Conservation (phyloP, 2,113 vertebrate species). For the Heterocephalus glaber region DNA sequence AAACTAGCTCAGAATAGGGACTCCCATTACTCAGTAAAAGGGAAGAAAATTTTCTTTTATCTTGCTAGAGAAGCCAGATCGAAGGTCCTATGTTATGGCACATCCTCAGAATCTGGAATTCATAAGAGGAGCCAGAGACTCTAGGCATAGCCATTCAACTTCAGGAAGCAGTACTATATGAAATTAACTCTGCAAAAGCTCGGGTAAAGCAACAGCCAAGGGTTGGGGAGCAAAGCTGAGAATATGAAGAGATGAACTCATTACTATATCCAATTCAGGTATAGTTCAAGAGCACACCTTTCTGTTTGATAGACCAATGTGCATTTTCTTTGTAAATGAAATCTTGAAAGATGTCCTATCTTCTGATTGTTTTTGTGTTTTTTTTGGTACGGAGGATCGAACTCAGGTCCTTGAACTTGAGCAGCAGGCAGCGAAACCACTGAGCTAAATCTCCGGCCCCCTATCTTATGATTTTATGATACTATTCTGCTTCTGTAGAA, state of each 20-base stretch:
- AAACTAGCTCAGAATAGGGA: not conserved
- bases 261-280: not conserved
- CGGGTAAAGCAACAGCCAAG: not conserved
- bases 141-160: not conserved
- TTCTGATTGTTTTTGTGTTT: too few species aligned
- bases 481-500: not conserved
- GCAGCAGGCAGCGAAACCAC: too few species aligned
- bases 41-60: not conserved
- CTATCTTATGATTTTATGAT: conserved; percentile 10
- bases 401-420: too few species aligned
- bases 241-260: not conserved
- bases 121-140: not conserved
- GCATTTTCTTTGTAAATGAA: not conserved
- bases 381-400: too few species aligned
- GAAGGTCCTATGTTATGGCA: not conserved
- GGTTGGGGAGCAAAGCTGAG: not conserved
- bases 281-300: not conserved
- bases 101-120: conserved; percentile 34
- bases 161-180: not conserved
- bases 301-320: not conserved
- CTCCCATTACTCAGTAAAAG: not conserved
- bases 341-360: not conserved
- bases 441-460: too few species aligned
- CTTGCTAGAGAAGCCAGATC: not conserved
- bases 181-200: not conserved